These are phyloP conservation scores for Okamejei kenojei DNA, from an alignment of 2,797 vertebrate genomes.

Conservation along the genomic window DNA sequence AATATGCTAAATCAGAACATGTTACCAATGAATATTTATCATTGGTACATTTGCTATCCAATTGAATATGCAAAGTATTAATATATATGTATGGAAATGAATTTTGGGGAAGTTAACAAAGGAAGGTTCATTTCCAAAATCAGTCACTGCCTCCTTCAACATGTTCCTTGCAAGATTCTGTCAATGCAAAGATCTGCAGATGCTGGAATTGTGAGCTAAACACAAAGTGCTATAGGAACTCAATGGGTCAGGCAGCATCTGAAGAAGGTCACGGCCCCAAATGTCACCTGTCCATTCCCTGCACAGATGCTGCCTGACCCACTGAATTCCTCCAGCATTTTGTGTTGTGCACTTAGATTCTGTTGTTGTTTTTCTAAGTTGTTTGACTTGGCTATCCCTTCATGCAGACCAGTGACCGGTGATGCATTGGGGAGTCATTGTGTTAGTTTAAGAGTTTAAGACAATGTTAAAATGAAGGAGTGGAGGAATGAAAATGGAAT, in stretches of 20 bases:
- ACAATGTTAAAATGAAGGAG: background rate
- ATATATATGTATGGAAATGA: background rate
- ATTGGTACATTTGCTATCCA: background rate
- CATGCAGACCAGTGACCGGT: background rate
- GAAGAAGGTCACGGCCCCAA: too few relatives aligned
- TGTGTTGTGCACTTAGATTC: too few relatives aligned
- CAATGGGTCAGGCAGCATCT: too few relatives aligned
- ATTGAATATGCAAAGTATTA: background rate
- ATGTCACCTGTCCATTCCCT: too few relatives aligned
- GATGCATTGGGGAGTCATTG: background rate
- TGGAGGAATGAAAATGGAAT: background rate
- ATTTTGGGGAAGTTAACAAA: background rate
- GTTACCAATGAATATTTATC: background rate
- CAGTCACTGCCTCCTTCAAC: background rate
- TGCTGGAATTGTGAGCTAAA: too few relatives aligned
- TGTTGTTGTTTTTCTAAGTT: background rate
- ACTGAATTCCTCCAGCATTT: too few relatives aligned
- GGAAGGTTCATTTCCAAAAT: background rate
- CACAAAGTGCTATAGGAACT: too few relatives aligned
- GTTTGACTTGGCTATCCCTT: background rate
- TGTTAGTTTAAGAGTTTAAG: background rate
- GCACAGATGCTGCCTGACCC: too few relatives aligned
- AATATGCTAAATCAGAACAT: slow-evolving; percentile 14
- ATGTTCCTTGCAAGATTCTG: background rate
- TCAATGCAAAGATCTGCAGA: too few relatives aligned